These are phyloP conservation scores for Ladona fulva DNA, from an alignment of 1,140 invertebrate genomes.

Conservation along the genomic window DNA sequence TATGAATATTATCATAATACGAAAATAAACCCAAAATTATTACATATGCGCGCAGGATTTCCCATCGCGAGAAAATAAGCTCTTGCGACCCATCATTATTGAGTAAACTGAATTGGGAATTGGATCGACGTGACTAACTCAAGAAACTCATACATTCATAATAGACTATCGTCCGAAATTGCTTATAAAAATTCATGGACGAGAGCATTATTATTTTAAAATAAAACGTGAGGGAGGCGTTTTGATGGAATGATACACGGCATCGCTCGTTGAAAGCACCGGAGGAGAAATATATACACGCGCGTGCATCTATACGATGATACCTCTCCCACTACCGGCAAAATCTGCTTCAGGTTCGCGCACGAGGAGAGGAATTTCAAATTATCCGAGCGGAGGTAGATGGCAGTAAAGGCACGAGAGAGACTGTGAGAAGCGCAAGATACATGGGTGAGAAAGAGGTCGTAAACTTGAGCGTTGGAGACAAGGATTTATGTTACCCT, in stretches of 20 bases:
- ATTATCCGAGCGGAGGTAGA: background rate
- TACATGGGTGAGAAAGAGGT: background rate
- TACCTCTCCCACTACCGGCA: background rate
- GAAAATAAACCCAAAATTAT: no score
- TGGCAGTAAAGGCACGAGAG: background rate
- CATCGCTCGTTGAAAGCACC: background rate
- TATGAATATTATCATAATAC: no score
- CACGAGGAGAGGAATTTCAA: background rate
- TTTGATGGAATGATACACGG: background rate
- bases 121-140: no score
- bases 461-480: background rate
- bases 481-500: background rate
- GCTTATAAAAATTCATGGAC: no score
- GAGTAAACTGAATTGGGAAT: no score
- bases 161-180: no score
- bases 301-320: no score
- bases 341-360: background rate
- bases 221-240: background rate
- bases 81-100: no score
- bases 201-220: background rate
- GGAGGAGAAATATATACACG: background rate
- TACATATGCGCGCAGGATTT: no score
- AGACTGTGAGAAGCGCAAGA: background rate
- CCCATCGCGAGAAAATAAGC: no score
- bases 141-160: no score